A percentile compares a stretch with the other conserved stretches of the same genome.
Conservation (phyloP, 2,113 vertebrate species). For the Eublepharis macularius region DNA sequence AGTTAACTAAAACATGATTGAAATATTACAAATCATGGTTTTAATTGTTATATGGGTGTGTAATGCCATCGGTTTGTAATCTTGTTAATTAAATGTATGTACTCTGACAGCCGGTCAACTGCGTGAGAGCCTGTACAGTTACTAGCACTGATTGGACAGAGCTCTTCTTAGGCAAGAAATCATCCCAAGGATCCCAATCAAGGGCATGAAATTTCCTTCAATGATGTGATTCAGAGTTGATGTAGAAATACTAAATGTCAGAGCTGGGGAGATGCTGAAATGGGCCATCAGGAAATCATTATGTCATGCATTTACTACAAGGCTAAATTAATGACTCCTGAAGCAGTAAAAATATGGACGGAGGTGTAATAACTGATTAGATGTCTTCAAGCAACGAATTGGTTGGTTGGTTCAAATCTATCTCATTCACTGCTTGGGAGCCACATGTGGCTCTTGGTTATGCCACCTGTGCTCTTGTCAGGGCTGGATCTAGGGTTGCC, state of each 20-base stretch:
- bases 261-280: constrained; percentile 2
- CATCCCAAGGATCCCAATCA: neutral
- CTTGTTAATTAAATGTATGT: neutral
- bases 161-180: constrained; percentile 1
- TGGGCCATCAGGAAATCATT: neutral
- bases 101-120: neutral
- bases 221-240: constrained; percentile 4
- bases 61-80: constrained; percentile 7
- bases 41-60: neutral
- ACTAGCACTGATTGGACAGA: neutral
- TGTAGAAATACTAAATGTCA: neutral
- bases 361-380: neutral
- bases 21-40: neutral
- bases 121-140: neutral
- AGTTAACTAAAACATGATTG: neutral
- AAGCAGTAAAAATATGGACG: neutral
- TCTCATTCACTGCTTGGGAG: too few species aligned
- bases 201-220: neutral
- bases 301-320: neutral
- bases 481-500: too few species aligned
- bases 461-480: too few species aligned
- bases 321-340: neutral
- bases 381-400: neutral
- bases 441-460: too few species aligned
- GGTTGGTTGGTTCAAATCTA: neutral